Base-by-base conservation (phyloP, 1,140 invertebrate species). In the Lasioglossum albipes region DNA sequence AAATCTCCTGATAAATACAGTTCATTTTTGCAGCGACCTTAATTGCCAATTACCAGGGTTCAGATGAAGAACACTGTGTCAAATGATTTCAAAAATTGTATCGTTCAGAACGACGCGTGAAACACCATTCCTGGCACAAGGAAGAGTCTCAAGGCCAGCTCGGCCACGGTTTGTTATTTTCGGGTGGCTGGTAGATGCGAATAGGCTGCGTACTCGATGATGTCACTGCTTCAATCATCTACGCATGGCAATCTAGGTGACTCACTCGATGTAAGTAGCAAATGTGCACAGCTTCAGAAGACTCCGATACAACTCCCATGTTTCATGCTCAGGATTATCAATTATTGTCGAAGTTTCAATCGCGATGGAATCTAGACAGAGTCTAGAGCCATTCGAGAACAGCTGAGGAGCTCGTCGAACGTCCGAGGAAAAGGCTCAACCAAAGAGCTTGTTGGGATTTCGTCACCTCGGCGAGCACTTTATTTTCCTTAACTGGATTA, bases 401-500 rank as follows among this genome's bases (percentile, higher is more conserved):
- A 57, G 4, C 7, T n/a, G 7, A n/a, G 20, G 18, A 57, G 20
- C 54, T 57, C 54, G 7, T 57, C 20, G 54, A 18, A 62, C 4
- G 22, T 12, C 10, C 1, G 3, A 64, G 12, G 61, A 64, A 12
- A 36, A 49, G 42, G 18, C 42, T 49, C 4, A 41, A 49, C 45
- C n/a, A 13, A 27, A 41, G 52, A 74, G 10, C 2, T 66, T 22
- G 13, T 79, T 54, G 10, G 10, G 54, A 81, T 76, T 81, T 69
- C 31, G 54, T 64, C 54, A 81, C 18, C 20, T 7, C 27, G 36
- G 16, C 4, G 54, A 68, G 20, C 6, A 54, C 16, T 65, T 52
- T 64, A 67, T 41, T 82, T 82, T 42, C 42, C 62, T 79, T 67
- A 73, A 82, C 41, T 73, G 42, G 69, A 82, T 72, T 61, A 82